These are phyloP conservation scores for Melanostigma gelatinosum DNA, from an alignment of 2,113 vertebrate genomes.

Conservation along the genomic window DNA sequence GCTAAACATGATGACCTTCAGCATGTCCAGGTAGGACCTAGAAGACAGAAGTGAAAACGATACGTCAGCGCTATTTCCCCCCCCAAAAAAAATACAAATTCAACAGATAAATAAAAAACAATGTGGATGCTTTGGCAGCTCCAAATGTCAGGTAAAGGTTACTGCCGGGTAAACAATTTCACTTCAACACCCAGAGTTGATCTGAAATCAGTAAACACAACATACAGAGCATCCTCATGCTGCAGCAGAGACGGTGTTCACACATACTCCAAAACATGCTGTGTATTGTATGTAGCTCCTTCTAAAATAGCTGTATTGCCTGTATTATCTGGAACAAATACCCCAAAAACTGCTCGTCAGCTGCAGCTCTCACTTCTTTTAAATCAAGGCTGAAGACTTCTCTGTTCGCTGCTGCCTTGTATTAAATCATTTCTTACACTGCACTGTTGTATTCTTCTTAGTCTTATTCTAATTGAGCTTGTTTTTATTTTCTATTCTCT, in stretches of 20 bases:
- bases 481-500: neutral
- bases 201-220: neutral
- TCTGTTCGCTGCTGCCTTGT: neutral
- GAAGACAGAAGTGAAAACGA: slow-evolving; percentile 8
- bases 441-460: neutral
- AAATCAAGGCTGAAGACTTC: neutral
- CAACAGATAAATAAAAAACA: neutral
- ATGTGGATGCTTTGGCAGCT: neutral
- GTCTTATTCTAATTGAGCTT: neutral
- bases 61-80: neutral
- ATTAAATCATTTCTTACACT: neutral
- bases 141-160: neutral
- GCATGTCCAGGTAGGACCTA: slow-evolving; percentile 98
- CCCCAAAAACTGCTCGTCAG: neutral
- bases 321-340: neutral
- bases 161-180: too few relatives aligned
- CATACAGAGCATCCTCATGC: neutral
- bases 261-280: neutral
- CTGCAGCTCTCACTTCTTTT: neutral
- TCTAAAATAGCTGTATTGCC: neutral
- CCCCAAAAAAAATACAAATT: neutral
- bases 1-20: slow-evolving; percentile 97
- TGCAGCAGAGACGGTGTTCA: neutral
- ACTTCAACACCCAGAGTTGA: neutral
- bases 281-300: neutral